A percentile compares a stretch with the other conserved stretches of the same genome.
Evolutionary conservation across 2,113 vertebrate species (phyloP).

Genomic region (Rhabdornis inornatus): DNA sequence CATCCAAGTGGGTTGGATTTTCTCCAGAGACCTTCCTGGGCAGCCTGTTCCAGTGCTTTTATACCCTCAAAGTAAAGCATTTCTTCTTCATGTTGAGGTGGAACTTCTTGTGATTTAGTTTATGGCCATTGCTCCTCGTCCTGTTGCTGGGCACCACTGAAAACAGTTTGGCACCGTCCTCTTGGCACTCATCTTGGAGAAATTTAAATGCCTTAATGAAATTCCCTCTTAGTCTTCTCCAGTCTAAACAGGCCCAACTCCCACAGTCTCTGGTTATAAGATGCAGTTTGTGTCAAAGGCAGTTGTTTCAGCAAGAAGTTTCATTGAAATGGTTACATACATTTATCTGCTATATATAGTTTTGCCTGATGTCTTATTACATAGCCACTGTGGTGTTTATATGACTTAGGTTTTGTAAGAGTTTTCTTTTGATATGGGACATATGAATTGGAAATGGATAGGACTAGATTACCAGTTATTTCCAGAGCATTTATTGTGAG

Average conservation of each 20-base stretch:
- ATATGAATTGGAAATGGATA: accelerated
- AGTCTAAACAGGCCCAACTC: background rate
- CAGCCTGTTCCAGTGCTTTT: background rate
- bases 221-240: background rate
- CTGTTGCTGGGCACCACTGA: background rate
- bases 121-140: background rate
- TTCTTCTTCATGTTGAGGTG: background rate
- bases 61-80: background rate
- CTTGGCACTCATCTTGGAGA: background rate
- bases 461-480: background rate
- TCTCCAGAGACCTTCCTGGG: background rate
- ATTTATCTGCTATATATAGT: accelerated
- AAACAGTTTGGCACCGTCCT: background rate
- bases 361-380: accelerated
- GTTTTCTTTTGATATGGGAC: background rate
- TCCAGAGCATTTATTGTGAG: background rate
- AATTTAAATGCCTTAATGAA: background rate
- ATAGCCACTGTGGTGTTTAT: accelerated
- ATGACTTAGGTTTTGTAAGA: background rate
- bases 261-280: accelerated
- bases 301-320: background rate
- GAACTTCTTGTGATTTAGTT: background rate
- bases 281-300: background rate
- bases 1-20: background rate
- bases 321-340: background rate